Percentiles rank a stretch among this genome's conserved stretches.
Conservation (phyloP, 2,888 invertebrate species). For the Zygaena filipendulae region DNA sequence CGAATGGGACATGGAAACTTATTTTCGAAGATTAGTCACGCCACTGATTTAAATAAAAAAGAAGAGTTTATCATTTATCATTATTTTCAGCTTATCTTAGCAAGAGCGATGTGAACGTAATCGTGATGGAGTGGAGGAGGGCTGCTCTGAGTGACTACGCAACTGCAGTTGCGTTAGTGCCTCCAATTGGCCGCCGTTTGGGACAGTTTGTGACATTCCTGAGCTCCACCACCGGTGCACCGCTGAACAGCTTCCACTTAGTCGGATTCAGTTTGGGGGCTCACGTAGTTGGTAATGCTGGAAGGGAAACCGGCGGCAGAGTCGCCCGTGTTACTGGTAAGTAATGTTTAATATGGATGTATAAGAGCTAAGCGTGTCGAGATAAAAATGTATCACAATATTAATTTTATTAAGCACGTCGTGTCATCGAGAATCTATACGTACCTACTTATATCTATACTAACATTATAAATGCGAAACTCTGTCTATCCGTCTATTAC, state of each 20-base stretch:
- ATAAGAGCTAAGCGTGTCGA: no score
- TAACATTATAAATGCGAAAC: not conserved
- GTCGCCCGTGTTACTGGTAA: conserved; percentile 33
- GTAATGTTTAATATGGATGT: not conserved
- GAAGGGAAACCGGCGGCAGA: conserved; percentile 25
- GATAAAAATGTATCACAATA: no score
- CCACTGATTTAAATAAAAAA: no score
- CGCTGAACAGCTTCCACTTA: conserved; percentile 26
- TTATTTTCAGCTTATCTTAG: conserved; percentile 23
- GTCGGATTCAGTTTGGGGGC: conserved; percentile 39
- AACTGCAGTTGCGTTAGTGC: conserved; percentile 28
- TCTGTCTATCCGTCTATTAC: conserved; percentile 41
- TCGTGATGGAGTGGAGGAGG: conserved; percentile 33
- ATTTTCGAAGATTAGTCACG: no score
- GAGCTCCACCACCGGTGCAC: conserved; percentile 14
- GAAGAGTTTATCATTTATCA: not conserved
- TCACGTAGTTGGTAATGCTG: conserved; percentile 34
- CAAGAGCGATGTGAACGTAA: conserved; percentile 28
- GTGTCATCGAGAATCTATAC: no score
- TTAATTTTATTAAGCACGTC: no score
- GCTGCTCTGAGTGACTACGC: conserved; percentile 27
- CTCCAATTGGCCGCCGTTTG: conserved; percentile 28
- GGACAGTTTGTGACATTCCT: conserved; percentile 26
- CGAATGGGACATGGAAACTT: no score
- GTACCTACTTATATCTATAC: not conserved